Evolutionary conservation across 2,888 invertebrate genomes (phyloP), one percentile per base, ranked within the genome.

Genomic region (Pyrrhia umbra): DNA sequence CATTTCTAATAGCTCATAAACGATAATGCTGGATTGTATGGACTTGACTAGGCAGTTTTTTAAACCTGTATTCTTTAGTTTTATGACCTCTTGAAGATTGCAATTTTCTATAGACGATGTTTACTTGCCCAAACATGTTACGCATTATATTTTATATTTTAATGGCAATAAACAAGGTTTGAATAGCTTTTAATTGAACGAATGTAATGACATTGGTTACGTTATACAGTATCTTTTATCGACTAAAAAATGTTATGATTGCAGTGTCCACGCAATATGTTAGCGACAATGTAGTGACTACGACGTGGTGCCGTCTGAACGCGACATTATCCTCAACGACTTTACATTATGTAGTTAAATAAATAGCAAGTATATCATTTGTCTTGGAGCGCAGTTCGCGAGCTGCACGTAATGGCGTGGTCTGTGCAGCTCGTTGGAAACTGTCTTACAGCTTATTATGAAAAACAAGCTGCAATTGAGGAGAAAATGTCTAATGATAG

Each of bases 401-500:
- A 52, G 63, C 58, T 46, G 49, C 37, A 4, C 13, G 39, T 69
- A 75, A 76, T 66, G 43, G 56, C 62, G 60, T 40, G 58, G 63
- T 70, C 43, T 18, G 39, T 27, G 37, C 52, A 30, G 70, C 63
- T 58, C 25, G 54, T 59, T 69, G 55, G 37, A 6, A 50, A 34
- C 55, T 60, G 55, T 50, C 56, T 34, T 16, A 16, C 15, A 23
- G 45, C 56, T 57, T 34, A 39, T 62, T 64, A 46, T n/a, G 18
- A 18, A 15, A 10, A 51, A 50, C 60, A 40, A 54, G 61, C 63
- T 10, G 62, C 58, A 59, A 79, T 76, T 76, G 64, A 25, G 30
- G 80, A 47, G 77, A 77, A 78, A 75, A 62, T 69, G 59, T 63
- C 66, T 75, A 62, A 67, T 67, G 40, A 52, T 52, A 56, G 45